A percentile compares a stretch with the other conserved stretches of the same genome.
phyloP scores from a whole-genome alignment of 2,797 vertebrate species.

The Xyrichtys novacula region DNA sequence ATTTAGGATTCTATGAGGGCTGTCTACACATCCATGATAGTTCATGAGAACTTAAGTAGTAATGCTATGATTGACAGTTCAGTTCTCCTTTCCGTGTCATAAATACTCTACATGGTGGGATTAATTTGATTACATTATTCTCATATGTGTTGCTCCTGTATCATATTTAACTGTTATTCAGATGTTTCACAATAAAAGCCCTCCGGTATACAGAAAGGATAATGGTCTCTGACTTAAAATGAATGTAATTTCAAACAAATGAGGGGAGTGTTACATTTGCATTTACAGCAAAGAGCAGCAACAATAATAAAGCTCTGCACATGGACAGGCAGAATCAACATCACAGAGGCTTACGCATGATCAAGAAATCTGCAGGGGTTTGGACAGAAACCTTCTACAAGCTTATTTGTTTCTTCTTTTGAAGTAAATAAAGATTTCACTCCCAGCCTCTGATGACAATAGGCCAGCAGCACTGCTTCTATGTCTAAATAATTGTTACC shows the following conservation, averaged over 20 bases:
- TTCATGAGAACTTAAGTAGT: neutral
- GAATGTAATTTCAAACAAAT: slow-evolving; percentile 26
- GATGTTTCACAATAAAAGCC: slow-evolving; percentile 43
- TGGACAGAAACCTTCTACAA: slow-evolving; percentile 4
- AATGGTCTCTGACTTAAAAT: neutral
- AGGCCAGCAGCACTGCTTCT: neutral
- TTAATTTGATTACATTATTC: neutral
- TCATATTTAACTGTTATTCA: slow-evolving; percentile 11
- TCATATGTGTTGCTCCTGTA: neutral
- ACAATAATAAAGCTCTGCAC: slow-evolving; percentile 19
- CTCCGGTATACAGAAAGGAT: neutral
- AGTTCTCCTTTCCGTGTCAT: no score
- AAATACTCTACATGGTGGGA: neutral
- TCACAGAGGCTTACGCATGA: slow-evolving; percentile 19
- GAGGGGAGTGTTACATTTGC: slow-evolving; percentile 33
- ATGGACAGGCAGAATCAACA: slow-evolving; percentile 9
- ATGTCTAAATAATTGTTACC: neutral
- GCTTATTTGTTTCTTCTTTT: slow-evolving; percentile 4
- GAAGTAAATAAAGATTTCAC: slow-evolving; percentile 1
- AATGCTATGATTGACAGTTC: neutral
- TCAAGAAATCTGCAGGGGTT: slow-evolving; percentile 22
- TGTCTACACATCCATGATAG: neutral
- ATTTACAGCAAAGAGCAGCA: slow-evolving; percentile 18
- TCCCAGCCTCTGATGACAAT: neutral
- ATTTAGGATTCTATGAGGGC: neutral